Conservation (phyloP, 1,140 invertebrate species). For the Aphelinus certus region DNA sequence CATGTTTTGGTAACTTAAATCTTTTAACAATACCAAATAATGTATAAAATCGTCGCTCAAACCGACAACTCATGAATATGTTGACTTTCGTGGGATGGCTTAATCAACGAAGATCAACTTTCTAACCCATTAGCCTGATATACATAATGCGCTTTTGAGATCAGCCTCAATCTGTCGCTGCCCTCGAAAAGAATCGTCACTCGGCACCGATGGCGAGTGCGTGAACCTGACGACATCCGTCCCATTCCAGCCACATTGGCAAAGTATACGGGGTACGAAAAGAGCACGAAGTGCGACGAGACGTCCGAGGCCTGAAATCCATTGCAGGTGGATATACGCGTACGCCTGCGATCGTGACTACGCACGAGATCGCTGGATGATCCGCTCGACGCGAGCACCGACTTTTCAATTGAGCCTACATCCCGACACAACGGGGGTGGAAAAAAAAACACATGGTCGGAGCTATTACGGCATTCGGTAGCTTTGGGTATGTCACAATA, state of each 20-base stretch:
- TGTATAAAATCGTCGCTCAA: too few species aligned
- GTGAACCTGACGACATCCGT: too few species aligned
- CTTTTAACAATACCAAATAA: too few species aligned
- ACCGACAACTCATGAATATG: too few species aligned
- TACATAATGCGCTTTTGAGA: neutral
- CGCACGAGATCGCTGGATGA: conserved; percentile 14
- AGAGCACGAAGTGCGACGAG: conserved; percentile 1
- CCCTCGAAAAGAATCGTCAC: neutral
- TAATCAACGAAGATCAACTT: too few species aligned
- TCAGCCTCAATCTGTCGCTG: neutral
- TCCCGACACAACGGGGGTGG: neutral
- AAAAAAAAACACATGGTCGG: neutral
- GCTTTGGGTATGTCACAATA: too few species aligned
- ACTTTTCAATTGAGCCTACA: neutral
- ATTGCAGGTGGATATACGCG: conserved; percentile 20
- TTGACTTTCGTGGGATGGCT: too few species aligned
- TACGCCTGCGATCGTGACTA: conserved; percentile 2
- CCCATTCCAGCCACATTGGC: too few species aligned
- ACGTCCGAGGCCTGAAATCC: neutral
- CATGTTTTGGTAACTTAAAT: too few species aligned
- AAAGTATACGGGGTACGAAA: neutral
- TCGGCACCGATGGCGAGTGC: too few species aligned
- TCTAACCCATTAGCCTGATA: too few species aligned
- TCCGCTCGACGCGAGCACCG: neutral
- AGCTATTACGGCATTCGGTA: too few species aligned